phyloP scores from a whole-genome alignment of 2,113 vertebrate genomes.

The Hiodon tergisus region DNA sequence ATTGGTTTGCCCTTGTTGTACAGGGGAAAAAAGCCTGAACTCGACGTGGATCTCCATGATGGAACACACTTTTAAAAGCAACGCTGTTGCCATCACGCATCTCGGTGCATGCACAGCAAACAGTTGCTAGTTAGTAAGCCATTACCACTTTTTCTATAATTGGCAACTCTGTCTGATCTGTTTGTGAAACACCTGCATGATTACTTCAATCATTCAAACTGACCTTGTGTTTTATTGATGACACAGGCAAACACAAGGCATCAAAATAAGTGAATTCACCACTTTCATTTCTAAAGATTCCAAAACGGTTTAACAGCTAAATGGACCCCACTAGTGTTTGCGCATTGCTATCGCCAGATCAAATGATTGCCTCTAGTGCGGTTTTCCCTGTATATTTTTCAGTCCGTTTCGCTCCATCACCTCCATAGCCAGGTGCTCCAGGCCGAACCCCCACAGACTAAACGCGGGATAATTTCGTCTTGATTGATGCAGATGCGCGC shows the following conservation, averaged over 20 bases:
- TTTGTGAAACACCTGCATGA: too few species aligned
- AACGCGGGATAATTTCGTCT: conserved; percentile 19
- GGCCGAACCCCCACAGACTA: neutral
- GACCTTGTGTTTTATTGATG: too few species aligned
- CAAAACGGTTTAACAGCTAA: neutral
- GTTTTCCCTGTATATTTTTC: conserved; percentile 16
- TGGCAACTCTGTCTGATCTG: too few species aligned
- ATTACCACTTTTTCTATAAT: too few species aligned
- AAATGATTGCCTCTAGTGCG: neutral
- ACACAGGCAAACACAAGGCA: too few species aligned
- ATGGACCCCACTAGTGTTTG: neutral
- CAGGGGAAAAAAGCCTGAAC: neutral
- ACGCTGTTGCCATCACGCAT: neutral
- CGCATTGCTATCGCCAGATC: neutral
- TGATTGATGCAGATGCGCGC: conserved; percentile 52
- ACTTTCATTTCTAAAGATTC: too few species aligned
- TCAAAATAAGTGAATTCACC: too few species aligned
- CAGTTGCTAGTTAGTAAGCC: too few species aligned
- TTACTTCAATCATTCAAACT: too few species aligned
- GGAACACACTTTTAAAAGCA: neutral
- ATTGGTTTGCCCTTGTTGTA: neutral
- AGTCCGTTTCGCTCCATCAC: neutral
- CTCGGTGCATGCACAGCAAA: neutral
- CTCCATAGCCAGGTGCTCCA: conserved; percentile 22
- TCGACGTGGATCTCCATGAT: neutral